A percentile compares a stretch with the other conserved stretches of the same genome.
Conservation (phyloP, 2,888 invertebrate species). For the Nemapogon koenigi region DNA sequence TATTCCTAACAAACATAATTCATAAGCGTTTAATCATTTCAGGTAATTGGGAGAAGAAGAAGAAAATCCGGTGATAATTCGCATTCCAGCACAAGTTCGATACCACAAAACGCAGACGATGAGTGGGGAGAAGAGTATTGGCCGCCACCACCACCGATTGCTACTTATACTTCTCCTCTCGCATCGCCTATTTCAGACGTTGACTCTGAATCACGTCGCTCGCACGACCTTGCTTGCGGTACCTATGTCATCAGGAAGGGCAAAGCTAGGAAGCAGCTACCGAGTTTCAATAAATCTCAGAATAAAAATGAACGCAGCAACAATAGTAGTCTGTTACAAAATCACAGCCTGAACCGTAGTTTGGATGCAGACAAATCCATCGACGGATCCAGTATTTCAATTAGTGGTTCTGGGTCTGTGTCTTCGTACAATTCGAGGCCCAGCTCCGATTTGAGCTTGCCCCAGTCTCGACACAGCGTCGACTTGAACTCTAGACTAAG, state of each 20-base stretch:
- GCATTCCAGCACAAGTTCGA: slow-evolving; percentile 74
- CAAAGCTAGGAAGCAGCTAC: slow-evolving; percentile 71
- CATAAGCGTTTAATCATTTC: slow-evolving; percentile 20
- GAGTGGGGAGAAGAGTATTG: slow-evolving; percentile 72
- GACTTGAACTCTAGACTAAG: slow-evolving; percentile 62
- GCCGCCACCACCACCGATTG: slow-evolving; percentile 73
- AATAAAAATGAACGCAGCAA: slow-evolving; percentile 45
- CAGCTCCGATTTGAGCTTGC: slow-evolving; percentile 68
- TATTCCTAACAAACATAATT: neutral
- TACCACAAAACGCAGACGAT: slow-evolving; percentile 67
- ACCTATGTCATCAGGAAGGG: slow-evolving; percentile 85
- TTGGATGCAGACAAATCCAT: slow-evolving; percentile 53
- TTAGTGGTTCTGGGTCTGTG: slow-evolving; percentile 58
- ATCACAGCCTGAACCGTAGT: slow-evolving; percentile 53
- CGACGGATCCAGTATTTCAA: slow-evolving; percentile 56
- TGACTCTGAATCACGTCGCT: slow-evolving; percentile 40
- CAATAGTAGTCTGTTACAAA: slow-evolving; percentile 37
- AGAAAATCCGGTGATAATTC: slow-evolving; percentile 65
- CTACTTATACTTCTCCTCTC: slow-evolving; percentile 70
- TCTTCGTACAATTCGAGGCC: slow-evolving; percentile 68
- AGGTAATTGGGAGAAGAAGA: slow-evolving; percentile 66
- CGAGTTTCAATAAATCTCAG: slow-evolving; percentile 60
- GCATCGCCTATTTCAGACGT: slow-evolving; percentile 69
- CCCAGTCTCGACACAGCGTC: slow-evolving; percentile 64
- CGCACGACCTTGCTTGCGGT: slow-evolving; percentile 58